These are phyloP conservation scores for Mus minutoides DNA, from an alignment of 2,797 vertebrate genomes.

Conservation along the genomic window DNA sequence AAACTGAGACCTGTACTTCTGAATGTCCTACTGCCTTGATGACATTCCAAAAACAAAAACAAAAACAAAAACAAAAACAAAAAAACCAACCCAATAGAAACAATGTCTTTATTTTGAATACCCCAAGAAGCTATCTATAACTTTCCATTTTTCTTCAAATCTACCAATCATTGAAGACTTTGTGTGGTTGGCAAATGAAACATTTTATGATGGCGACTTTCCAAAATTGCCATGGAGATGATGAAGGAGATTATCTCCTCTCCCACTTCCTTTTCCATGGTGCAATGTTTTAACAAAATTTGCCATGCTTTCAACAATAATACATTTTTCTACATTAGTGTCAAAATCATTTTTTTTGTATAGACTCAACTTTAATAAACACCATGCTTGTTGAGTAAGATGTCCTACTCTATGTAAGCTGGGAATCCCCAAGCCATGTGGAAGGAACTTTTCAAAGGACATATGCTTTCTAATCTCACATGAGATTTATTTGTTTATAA, in stretches of 20 bases:
- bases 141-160: conserved; percentile 51
- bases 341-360: conserved; percentile 41
- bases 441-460: not conserved
- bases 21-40: not conserved
- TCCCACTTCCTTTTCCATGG: not conserved
- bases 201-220: conserved; percentile 37
- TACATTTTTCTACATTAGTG: conserved; percentile 28
- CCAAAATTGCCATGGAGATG: conserved; percentile 39
- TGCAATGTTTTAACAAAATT: conserved; percentile 59
- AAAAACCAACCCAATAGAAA: not conserved
- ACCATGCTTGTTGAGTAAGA: not conserved
- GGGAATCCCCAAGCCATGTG: not conserved
- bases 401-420: not conserved
- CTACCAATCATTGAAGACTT: not conserved
- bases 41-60: not conserved
- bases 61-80: not conserved
- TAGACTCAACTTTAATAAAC: conserved; percentile 2
- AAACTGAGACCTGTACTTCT: not conserved
- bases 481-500: conserved; percentile 8
- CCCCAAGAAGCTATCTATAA: conserved; percentile 18
- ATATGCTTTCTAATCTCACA: not conserved
- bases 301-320: conserved; percentile 26
- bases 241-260: conserved; percentile 38
- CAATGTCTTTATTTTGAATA: not conserved
- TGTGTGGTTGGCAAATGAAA: not conserved